phyloP scores from a whole-genome alignment of 2,797 vertebrate species.

The Gambusia yucatana region DNA sequence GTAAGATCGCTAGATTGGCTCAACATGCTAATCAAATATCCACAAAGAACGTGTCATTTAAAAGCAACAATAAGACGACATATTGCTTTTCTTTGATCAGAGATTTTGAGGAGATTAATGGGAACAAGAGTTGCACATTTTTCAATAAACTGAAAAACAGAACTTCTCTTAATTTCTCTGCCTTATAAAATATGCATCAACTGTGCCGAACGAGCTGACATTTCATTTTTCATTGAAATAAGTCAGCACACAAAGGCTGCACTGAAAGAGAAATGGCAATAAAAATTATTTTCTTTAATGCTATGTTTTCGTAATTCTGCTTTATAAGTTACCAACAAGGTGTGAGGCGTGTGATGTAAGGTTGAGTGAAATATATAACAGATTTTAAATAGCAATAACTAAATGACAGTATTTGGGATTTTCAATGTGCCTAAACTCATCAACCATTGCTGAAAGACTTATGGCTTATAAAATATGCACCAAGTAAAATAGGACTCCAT shows the following conservation, averaged over 20 bases:
- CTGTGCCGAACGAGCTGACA: not conserved
- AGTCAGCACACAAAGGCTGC: not conserved
- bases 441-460: not conserved
- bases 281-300: not conserved
- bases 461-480: not conserved
- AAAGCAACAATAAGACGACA: not conserved
- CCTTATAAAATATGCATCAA: constrained; percentile 26
- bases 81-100: not conserved
- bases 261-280: not conserved
- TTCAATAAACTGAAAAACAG: constrained; percentile 7
- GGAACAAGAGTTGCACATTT: constrained; percentile 1
- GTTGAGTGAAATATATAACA: not conserved
- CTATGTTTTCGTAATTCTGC: not conserved
- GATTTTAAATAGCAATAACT: not conserved
- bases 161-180: constrained; percentile 8
- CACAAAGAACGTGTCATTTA: not conserved
- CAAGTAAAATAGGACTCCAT: too few relatives aligned
- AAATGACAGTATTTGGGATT: not conserved
- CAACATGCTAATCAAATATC: not conserved
- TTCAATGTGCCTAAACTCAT: not conserved
- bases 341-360: not conserved
- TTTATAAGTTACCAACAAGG: not conserved
- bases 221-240: constrained; percentile 7
- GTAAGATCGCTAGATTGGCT: not conserved
- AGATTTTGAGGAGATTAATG: not conserved